Evolutionary conservation across 2,888 invertebrate genomes (phyloP).

Genomic region (Caenorhabditis afra): DNA sequence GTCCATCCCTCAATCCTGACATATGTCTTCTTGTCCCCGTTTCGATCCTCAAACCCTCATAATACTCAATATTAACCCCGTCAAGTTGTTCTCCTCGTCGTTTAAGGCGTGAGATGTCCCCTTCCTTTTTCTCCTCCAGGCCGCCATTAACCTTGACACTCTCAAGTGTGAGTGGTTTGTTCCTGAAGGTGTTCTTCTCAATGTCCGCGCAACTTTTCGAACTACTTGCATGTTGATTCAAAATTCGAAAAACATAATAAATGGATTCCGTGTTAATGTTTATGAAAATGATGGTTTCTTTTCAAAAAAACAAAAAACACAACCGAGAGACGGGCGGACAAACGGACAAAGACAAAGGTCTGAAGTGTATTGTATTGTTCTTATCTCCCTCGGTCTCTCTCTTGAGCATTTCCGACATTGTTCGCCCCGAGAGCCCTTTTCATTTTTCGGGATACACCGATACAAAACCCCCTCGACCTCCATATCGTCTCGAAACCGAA

Average conservation of each 20-base stretch:
- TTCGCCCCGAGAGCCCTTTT: conserved; percentile 31
- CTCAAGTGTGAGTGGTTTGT: conserved; percentile 20
- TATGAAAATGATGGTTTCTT: not conserved
- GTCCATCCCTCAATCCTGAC: not conserved
- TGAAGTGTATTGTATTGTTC: conserved; percentile 51
- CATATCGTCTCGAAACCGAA: not conserved
- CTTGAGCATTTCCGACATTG: conserved; percentile 50
- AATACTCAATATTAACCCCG: conserved; percentile 33
- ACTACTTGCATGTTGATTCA: not conserved
- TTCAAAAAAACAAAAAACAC: not conserved
- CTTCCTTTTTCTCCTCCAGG: too few species aligned
- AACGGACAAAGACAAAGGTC: conserved; percentile 18
- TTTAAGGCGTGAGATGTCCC: conserved; percentile 26
- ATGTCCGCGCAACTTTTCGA: not conserved
- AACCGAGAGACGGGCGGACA: too few species aligned
- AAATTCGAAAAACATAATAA: not conserved
- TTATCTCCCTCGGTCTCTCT: conserved; percentile 3
- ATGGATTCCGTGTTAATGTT: not conserved
- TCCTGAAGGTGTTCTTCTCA: conserved; percentile 13
- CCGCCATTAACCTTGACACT: conserved; percentile 54
- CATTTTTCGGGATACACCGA: too few species aligned
- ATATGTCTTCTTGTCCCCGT: conserved; percentile 1
- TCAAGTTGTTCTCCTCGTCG: conserved; percentile 7
- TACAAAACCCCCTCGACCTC: too few species aligned
- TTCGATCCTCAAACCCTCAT: conserved; percentile 19